Percentiles rank a stretch among this genome's conserved stretches.
These are phyloP conservation scores for Rhinolophus ferrumequinum DNA, from an alignment of 2,113 vertebrate genomes.

Conservation along the genomic window DNA sequence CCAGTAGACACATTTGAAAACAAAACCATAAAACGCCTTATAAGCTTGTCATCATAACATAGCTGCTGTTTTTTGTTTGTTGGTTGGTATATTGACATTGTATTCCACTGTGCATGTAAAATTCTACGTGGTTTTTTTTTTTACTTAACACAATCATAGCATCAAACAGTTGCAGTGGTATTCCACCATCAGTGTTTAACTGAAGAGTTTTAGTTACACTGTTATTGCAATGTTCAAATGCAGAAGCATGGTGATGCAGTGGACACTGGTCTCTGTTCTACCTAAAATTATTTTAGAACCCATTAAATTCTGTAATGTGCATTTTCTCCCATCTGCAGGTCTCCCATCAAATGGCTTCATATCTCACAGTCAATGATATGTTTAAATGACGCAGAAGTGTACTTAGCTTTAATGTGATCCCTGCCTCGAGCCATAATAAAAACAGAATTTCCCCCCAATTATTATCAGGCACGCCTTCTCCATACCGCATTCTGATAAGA, in stretches of 20 bases:
- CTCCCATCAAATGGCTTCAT: not conserved
- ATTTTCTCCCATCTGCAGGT: not conserved
- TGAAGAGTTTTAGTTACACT: not conserved
- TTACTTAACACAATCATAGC: not conserved
- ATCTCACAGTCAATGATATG: constrained; percentile 34
- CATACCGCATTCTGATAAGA: constrained; percentile 15
- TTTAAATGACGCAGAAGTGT: constrained; percentile 22
- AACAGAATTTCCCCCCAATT: constrained; percentile 54
- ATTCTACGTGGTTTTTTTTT: not conserved
- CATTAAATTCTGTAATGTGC: not conserved
- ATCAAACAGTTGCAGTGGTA: not conserved
- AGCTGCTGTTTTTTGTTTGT: not conserved
- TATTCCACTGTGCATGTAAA: not conserved
- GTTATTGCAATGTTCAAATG: not conserved
- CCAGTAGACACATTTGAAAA: not conserved
- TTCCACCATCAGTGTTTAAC: constrained; percentile 15
- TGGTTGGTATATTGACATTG: not conserved
- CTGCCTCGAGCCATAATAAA: constrained; percentile 60
- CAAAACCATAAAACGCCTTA: not conserved
- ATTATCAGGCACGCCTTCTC: constrained; percentile 29
- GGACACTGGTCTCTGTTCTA: constrained; percentile 14
- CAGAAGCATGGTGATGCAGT: not conserved
- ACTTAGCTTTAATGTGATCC: constrained; percentile 57
- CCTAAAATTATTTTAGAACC: constrained; percentile 41
- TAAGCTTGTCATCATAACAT: not conserved